A percentile compares a stretch with the other conserved stretches of the same genome.
Evolutionary conservation across 2,888 invertebrate genomes (phyloP).

Genomic region (Strigamia crassipes): DNA sequence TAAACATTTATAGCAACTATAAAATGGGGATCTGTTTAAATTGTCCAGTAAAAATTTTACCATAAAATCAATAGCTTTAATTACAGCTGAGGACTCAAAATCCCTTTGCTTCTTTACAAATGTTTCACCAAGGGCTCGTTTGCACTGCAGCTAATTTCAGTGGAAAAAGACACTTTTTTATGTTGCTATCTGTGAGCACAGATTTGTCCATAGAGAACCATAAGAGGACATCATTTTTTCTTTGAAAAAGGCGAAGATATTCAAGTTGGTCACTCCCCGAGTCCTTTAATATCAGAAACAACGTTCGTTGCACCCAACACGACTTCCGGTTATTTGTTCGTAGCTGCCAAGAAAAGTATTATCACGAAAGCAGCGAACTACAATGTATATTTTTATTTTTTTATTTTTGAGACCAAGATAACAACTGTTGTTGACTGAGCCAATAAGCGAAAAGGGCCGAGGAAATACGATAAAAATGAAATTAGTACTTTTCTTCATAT

Average conservation of each 20-base stretch:
- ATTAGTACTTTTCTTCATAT: not conserved
- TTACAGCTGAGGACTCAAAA: slow-evolving; percentile 2
- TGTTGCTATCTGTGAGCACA: not conserved
- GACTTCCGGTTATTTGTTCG: slow-evolving; percentile 18
- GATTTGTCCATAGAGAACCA: not conserved
- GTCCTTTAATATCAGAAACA: slow-evolving; percentile 6
- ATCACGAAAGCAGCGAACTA: not conserved
- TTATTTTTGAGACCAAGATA: not conserved
- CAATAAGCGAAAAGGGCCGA: slow-evolving; percentile 18
- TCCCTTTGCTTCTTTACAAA: not conserved
- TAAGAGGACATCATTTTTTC: not conserved
- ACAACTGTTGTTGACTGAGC: not conserved
- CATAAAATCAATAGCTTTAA: slow-evolving; percentile 18
- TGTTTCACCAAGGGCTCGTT: slow-evolving; percentile 23
- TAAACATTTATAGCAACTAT: not conserved
- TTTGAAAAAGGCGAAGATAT: not conserved
- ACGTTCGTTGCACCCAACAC: slow-evolving; percentile 13
- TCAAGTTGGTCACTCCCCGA: not conserved
- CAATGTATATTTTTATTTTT: not conserved
- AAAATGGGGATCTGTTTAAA: not conserved
- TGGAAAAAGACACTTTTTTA: slow-evolving; percentile 18
- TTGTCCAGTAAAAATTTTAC: not conserved
- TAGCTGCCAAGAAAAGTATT: slow-evolving; percentile 3
- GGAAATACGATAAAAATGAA: slow-evolving; percentile 14
- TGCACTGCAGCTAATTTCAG: not conserved